Base-by-base conservation (phyloP, 1,140 invertebrate species). In the Zaprionus vittiger region DNA sequence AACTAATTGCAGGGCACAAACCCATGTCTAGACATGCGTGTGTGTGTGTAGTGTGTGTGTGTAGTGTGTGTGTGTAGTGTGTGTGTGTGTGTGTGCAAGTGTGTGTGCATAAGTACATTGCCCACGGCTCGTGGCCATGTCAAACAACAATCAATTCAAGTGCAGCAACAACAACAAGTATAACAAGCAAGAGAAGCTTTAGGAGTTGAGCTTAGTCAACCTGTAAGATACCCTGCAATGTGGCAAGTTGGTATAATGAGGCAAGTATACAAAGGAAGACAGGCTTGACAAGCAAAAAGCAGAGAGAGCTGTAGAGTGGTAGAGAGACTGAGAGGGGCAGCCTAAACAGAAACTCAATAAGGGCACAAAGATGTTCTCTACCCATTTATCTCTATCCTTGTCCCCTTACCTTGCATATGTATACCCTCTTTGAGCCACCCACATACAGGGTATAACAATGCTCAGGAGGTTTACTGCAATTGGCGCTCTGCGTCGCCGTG, bases 141-240 rank as follows among this genome's bases (percentile, higher is more conserved):
- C 73, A 74, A 74, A 75, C 67, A 75, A 71, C 52, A 75, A 75
- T 75, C 73, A 71, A 63, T 75, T 75, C 68, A 75, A 71, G 73
- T 71, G 73, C 60, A 71, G 31, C 60, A 63, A 34, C 60, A 70
- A 24, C 34, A 54, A 37, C 57, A 69, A 12, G 34, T 28, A 20
- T 14, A 55, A 44, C 56, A 68, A 31, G 17, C 3, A n/a, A 28
- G 5, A 26, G 14, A 44, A 24, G 54, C 15, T 4, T 52, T 4
- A 22, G 4, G 1, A 15, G 15, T 41, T 7, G 38, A 41, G 38
- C 15, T 15, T 22, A 9, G 2, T 9, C 22, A 9, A 61, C 15
- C 22, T 61, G 7, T n/a, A 5, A 44, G 0, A 61, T 61, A 61
- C 59, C 59, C 59, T 20, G 6, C 6, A 56, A 31, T 56, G 26